A percentile compares a stretch with the other conserved stretches of the same genome.
Evolutionary conservation across 2,888 invertebrate genomes (phyloP).

Genomic region (Heliconius cydno): DNA sequence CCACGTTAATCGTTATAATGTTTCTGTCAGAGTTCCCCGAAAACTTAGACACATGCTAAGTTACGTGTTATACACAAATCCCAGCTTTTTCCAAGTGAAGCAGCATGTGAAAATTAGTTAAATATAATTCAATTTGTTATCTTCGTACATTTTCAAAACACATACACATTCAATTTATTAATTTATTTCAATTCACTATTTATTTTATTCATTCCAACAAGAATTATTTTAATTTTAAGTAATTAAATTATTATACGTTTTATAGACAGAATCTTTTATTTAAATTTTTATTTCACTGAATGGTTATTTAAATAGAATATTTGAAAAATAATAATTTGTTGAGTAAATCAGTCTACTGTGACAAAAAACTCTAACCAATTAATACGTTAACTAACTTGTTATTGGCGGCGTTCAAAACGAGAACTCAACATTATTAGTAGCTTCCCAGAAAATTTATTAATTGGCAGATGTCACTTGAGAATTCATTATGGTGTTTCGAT

Average conservation of each 20-base stretch:
- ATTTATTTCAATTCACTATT: too few species aligned
- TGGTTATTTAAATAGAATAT: not conserved
- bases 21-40: not conserved
- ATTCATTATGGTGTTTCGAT: not conserved
- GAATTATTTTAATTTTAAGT: not conserved
- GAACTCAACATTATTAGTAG: conserved; percentile 16
- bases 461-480: conserved; percentile 9
- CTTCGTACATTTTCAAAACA: too few species aligned
- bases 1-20: not conserved
- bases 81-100: too few species aligned
- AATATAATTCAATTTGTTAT: too few species aligned
- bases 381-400: conserved; percentile 19
- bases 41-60: not conserved
- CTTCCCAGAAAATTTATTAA: conserved; percentile 8
- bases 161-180: too few species aligned
- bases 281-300: not conserved
- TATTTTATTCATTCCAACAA: too few species aligned
- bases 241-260: not conserved
- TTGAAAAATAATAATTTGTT: not conserved
- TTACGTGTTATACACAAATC: too few species aligned
- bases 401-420: conserved; percentile 13
- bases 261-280: not conserved
- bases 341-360: not conserved
- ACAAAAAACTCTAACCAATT: conserved; percentile 12
- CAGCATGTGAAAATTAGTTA: too few species aligned